Evolutionary conservation across 2,113 vertebrate genomes (phyloP), one percentile per base, ranked within the genome.

Genomic region (Semicossyphus pulcher): DNA sequence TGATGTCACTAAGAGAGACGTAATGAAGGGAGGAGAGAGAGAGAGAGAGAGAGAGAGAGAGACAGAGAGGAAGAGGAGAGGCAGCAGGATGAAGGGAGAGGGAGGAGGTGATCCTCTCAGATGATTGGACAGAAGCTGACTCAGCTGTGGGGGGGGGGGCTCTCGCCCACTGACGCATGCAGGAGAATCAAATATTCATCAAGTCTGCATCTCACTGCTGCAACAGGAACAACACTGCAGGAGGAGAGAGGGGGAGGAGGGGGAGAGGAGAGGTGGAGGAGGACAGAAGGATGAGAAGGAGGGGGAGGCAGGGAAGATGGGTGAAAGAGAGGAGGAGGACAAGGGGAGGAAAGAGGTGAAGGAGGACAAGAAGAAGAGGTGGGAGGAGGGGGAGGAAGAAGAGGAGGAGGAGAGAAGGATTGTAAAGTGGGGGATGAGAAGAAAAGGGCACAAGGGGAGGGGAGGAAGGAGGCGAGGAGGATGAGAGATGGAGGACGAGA

Each of bases 111-210:
- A 20, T 16, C 7, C 54, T 48, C 42, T 69, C 53, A 37, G 31
- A 90, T 89, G 87, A 84, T 83, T 76, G 83, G 78, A 74, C 62
- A 80, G 82, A 72, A 87, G 92, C 91, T 92, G 86, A 91, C 62
- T 90, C 84, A 89, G 89, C 87, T 66, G 20, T 25, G 7, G 39
- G 6, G 28, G 54, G 63, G 16, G 34, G 36, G 76, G 65, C 72
- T 76, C 71, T 65, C 47, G 69, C 65, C 37, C 76, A 86, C 72
- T 89, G 86, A 86, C 63, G 84, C 84, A 89, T 60, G 42, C 36
- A 64, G 58, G 7, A 75, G 37, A 77, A 85, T 89, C 72, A 90
- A 89, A 87, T 88, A 91, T 91, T 91, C 78, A 91, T 89, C 72
- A 90, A 89, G 86, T 88, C 90, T 91, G 90, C 78, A 91, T 83